Conservation (phyloP, 2,113 vertebrate genomes). For the Tragelaphus imberbis region DNA sequence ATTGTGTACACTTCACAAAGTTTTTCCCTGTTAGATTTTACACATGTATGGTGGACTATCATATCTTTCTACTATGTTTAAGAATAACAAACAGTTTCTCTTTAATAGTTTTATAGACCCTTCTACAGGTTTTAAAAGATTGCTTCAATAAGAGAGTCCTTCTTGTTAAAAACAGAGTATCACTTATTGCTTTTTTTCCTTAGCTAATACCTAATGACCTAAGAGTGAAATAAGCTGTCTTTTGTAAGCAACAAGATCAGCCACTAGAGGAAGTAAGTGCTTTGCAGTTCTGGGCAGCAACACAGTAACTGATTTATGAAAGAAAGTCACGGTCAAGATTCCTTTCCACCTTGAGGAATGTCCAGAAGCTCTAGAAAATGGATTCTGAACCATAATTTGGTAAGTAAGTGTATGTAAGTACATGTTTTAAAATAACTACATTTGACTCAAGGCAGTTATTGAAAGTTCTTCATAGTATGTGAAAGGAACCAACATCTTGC, state of each 20-base stretch:
- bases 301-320: neutral
- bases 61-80: neutral
- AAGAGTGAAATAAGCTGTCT: neutral
- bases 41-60: neutral
- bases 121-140: neutral
- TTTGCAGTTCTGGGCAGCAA: neutral
- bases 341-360: neutral
- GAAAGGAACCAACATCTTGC: neutral
- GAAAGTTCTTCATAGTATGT: neutral
- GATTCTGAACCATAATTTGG: neutral
- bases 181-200: neutral
- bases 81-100: neutral
- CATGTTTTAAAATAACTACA: neutral
- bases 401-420: neutral
- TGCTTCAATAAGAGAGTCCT: neutral
- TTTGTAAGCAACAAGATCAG: constrained; percentile 40
- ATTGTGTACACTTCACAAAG: neutral
- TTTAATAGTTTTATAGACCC: neutral
- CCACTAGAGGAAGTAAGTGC: constrained; percentile 69
- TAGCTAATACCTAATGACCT: neutral
- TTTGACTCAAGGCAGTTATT: neutral
- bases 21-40: neutral
- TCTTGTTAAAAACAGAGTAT: neutral
- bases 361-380: neutral
- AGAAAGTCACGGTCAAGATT: neutral